These are phyloP conservation scores for Lichenostomus cassidix DNA, from an alignment of 2,113 vertebrate species.

Conservation along the genomic window DNA sequence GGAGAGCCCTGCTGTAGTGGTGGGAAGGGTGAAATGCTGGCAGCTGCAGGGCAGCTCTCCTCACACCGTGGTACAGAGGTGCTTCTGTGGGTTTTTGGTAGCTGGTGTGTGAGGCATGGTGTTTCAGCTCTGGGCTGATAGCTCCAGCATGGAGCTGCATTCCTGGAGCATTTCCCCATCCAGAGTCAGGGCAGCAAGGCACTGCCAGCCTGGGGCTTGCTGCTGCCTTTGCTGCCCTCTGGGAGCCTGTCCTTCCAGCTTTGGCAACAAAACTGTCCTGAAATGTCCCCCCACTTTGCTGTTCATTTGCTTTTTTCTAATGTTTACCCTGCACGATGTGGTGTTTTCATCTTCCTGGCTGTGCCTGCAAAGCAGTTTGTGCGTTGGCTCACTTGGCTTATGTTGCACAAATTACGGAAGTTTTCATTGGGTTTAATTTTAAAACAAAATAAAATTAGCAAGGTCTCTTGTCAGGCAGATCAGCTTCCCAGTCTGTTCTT, in stretches of 20 bases:
- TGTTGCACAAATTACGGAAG: not conserved
- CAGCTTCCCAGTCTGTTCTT: not conserved
- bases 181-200: not conserved
- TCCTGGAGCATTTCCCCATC: not conserved
- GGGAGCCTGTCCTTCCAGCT: not conserved
- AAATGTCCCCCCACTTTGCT: not conserved
- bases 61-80: accelerated
- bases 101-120: accelerated
- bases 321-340: not conserved
- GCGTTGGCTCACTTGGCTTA: not conserved
- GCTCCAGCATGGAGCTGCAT: accelerated
- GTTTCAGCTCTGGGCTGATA: not conserved
- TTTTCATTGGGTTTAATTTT: slow-evolving; percentile 38
- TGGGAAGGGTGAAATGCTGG: not conserved
- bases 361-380: slow-evolving; percentile 9
- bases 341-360: not conserved
- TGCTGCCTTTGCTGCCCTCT: not conserved
- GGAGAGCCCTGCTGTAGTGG: not conserved
- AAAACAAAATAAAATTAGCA: slow-evolving; percentile 18
- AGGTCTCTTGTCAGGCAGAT: not conserved
- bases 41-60: not conserved
- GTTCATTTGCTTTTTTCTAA: not conserved
- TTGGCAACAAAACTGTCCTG: not conserved
- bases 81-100: accelerated
- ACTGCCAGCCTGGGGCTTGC: not conserved